Evolutionary conservation across 2,797 vertebrate genomes (phyloP).

Genomic region (Acanthornis magna): DNA sequence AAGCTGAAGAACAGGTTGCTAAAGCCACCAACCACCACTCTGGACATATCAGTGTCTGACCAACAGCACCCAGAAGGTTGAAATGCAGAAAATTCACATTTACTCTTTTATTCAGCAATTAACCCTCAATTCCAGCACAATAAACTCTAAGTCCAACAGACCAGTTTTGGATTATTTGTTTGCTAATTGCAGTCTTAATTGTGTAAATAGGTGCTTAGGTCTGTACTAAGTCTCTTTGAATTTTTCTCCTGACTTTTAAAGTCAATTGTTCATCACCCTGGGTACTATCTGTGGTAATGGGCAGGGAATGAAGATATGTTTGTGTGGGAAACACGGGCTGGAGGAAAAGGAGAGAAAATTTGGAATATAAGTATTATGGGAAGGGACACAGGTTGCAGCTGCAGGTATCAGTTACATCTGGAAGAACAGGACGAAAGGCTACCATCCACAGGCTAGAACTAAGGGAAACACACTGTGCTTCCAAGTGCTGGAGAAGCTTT

Average conservation of each 20-base stretch:
- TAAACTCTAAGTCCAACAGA: neutral
- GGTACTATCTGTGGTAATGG: fast-evolving
- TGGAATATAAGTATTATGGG: neutral
- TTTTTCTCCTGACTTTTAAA: neutral
- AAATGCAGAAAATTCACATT: neutral
- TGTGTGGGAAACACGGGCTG: neutral
- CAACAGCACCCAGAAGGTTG: neutral
- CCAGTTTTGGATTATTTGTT: neutral
- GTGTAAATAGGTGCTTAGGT: neutral
- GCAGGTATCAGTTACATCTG: neutral
- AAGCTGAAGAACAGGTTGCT: neutral
- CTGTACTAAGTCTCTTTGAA: neutral
- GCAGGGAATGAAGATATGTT: neutral
- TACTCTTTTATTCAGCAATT: neutral
- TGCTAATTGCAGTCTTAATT: neutral
- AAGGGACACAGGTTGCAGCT: neutral
- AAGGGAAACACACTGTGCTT: neutral
- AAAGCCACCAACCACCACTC: neutral
- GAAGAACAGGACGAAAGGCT: neutral
- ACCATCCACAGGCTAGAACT: fast-evolving
- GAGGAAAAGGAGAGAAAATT: neutral
- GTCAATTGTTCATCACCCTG: neutral
- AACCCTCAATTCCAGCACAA: neutral
- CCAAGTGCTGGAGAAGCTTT: neutral
- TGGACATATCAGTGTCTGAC: neutral